phyloP scores from a whole-genome alignment of 23 tunicate species.

The Ascidia mentula region DNA sequence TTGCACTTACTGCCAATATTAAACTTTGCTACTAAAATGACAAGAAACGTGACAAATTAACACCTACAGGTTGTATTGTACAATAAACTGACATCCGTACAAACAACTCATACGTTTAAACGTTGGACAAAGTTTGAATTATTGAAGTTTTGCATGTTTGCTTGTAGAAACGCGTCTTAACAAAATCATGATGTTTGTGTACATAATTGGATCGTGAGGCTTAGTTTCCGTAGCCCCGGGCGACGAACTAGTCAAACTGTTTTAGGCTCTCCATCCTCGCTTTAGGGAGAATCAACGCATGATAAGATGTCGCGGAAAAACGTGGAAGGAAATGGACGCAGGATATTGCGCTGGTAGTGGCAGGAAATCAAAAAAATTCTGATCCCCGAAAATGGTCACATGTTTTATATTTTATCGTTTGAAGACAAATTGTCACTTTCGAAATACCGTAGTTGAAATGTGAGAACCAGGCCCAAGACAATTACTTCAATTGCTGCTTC shows the following conservation, averaged over 20 bases:
- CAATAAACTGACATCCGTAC: too few species aligned
- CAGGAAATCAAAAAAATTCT: background rate
- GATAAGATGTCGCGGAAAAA: background rate
- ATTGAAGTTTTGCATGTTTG: too few species aligned
- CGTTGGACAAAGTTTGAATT: too few species aligned
- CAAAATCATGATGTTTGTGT: background rate
- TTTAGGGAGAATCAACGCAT: background rate
- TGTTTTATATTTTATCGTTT: background rate
- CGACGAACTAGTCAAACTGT: background rate
- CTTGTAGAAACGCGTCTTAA: too few species aligned
- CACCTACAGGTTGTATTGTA: too few species aligned
- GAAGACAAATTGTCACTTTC: too few species aligned
- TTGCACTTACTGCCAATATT: too few species aligned
- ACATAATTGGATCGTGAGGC: background rate
- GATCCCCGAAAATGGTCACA: background rate
- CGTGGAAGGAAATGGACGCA: background rate
- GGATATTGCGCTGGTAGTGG: background rate
- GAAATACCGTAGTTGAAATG: background rate
- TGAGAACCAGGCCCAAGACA: background rate
- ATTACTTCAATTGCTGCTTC: background rate
- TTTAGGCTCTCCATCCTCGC: background rate
- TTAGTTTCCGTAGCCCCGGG: slow-evolving; percentile 1
- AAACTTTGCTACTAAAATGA: too few species aligned
- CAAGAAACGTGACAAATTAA: too few species aligned
- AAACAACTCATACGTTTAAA: too few species aligned